These are phyloP conservation scores for Microtus montanus DNA, from an alignment of 2,113 vertebrate species.

Conservation along the genomic window DNA sequence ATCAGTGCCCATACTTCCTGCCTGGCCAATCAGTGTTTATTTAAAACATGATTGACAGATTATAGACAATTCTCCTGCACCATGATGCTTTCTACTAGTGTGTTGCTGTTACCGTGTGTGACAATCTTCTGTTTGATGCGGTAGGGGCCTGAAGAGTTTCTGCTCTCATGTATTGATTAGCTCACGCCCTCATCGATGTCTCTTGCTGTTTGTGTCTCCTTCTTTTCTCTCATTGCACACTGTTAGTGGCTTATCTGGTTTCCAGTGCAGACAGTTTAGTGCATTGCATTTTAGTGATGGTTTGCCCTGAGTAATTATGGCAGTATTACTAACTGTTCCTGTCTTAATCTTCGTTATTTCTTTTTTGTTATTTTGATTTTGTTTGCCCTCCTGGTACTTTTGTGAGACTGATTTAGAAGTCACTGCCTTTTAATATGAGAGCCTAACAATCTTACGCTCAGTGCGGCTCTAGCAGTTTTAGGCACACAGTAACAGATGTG, in stretches of 20 bases:
- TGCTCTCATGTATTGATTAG: background rate
- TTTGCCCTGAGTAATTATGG: background rate
- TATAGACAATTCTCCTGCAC: no score
- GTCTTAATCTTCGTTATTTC: background rate
- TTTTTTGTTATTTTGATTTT: background rate
- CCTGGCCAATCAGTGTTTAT: no score
- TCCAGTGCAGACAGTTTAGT: background rate
- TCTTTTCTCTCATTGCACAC: background rate
- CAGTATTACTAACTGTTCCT: no score
- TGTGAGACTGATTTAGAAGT: background rate
- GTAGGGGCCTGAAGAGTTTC: background rate
- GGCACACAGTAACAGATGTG: background rate
- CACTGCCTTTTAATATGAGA: conserved; percentile 11
- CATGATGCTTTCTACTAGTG: background rate
- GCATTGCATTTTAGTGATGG: background rate
- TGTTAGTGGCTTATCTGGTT: background rate
- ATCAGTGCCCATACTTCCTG: no score
- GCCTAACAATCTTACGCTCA: conserved; percentile 12
- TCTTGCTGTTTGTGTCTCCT: background rate
- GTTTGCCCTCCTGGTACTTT: background rate
- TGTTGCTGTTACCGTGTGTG: background rate
- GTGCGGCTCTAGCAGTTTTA: conserved; percentile 13
- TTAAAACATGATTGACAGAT: no score
- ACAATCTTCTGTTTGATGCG: background rate
- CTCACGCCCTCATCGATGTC: background rate